phyloP scores from a whole-genome alignment of 2,113 vertebrate species.

The Salvator merianae region DNA sequence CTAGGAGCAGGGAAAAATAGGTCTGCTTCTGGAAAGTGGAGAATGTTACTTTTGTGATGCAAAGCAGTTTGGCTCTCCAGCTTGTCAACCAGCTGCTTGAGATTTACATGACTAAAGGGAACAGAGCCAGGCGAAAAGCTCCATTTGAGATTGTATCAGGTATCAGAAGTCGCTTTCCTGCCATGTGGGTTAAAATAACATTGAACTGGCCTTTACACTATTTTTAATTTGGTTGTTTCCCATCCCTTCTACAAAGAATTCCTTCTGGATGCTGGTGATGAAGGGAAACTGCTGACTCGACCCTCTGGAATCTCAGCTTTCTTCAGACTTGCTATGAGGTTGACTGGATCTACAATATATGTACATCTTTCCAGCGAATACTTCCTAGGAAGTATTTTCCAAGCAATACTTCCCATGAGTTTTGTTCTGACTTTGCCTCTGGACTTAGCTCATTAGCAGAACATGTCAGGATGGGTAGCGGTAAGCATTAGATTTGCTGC shows the following conservation, averaged over 20 bases:
- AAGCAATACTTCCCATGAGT: not conserved
- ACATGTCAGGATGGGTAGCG: not conserved
- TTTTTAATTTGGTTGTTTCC: not conserved
- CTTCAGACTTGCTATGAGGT: not conserved
- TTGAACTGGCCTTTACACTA: no score
- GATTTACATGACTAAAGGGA: not conserved
- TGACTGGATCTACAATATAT: not conserved
- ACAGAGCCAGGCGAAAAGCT: not conserved
- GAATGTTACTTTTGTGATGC: not conserved
- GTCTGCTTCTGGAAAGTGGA: not conserved
- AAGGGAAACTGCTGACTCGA: rapidly evolving
- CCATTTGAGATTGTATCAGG: not conserved
- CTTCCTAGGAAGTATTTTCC: no score
- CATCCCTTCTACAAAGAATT: not conserved
- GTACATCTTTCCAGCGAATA: not conserved
- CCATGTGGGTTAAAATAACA: not conserved
- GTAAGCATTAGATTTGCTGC: not conserved
- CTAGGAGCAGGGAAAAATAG: not conserved
- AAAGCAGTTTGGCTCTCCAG: not conserved
- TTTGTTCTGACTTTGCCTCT: not conserved
- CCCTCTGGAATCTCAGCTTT: not conserved
- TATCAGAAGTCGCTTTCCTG: no score
- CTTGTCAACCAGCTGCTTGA: no score
- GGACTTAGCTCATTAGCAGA: not conserved
- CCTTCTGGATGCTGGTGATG: not conserved